Percentiles rank a stretch among this genome's conserved stretches.
Conservation (phyloP, 2,888 invertebrate species). For the Acrocera orbiculus region DNA sequence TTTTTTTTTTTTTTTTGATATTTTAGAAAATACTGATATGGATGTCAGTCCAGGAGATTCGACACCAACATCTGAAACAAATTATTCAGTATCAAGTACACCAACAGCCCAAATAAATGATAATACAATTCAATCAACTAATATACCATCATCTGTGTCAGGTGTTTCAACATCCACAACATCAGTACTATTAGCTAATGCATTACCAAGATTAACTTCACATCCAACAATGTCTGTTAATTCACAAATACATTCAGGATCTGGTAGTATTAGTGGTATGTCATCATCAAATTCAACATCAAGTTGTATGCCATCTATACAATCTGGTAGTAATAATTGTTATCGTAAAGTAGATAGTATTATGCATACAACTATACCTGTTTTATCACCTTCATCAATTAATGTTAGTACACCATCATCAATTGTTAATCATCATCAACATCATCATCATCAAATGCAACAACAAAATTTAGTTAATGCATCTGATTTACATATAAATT, state of each 20-base stretch:
- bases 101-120: slow-evolving; percentile 22
- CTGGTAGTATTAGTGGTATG: slow-evolving; percentile 9
- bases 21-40: slow-evolving; percentile 62
- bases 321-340: slow-evolving; percentile 8
- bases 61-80: slow-evolving; percentile 69
- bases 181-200: slow-evolving; percentile 35
- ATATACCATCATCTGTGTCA: slow-evolving; percentile 14
- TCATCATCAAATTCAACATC: slow-evolving; percentile 8
- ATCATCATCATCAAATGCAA: slow-evolving; percentile 9
- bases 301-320: slow-evolving; percentile 6
- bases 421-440: slow-evolving; percentile 5
- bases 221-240: slow-evolving; percentile 23
- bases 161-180: slow-evolving; percentile 15
- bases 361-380: slow-evolving; percentile 10
- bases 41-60: slow-evolving; percentile 85
- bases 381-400: slow-evolving; percentile 9
- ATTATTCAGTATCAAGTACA: slow-evolving; percentile 36
- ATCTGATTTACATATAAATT: slow-evolving; percentile 27
- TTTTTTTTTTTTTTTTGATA: background rate
- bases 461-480: slow-evolving; percentile 10
- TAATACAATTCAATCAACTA: slow-evolving; percentile 9
- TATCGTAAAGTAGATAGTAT: slow-evolving; percentile 11
- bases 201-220: slow-evolving; percentile 35
- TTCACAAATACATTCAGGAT: slow-evolving; percentile 21
- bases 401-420: slow-evolving; percentile 2